phyloP scores from a whole-genome alignment of 2,113 vertebrate genomes.

The Drymodes brunneopygia region DNA sequence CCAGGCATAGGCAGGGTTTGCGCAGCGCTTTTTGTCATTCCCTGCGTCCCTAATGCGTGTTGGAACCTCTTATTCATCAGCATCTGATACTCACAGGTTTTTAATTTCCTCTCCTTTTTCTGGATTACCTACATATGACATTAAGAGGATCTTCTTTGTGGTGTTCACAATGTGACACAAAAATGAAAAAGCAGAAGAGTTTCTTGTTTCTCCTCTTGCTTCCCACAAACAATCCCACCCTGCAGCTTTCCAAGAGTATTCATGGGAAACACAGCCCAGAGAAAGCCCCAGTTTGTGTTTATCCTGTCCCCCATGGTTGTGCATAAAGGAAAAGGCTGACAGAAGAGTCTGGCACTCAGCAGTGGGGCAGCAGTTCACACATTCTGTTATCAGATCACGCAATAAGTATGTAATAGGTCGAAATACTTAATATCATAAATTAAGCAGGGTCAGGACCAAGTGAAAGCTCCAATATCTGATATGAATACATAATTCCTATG shows the following conservation, averaged over 20 bases:
- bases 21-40: accelerated
- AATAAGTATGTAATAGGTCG: not conserved
- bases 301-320: not conserved
- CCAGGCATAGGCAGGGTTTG: not conserved
- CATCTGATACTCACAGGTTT: not conserved
- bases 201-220: not conserved
- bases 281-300: not conserved
- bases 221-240: not conserved
- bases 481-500: not conserved
- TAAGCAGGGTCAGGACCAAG: not conserved
- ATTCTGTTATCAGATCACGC: not conserved
- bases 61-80: not conserved
- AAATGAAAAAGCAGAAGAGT: not conserved
- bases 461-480: not conserved
- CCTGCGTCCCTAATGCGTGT: accelerated
- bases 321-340: not conserved
- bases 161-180: not conserved
- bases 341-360: not conserved
- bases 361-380: not conserved
- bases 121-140: not conserved
- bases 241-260: not conserved
- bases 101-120: not conserved
- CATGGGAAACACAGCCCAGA: not conserved
- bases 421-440: not conserved
- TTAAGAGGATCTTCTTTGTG: not conserved